Evolutionary conservation across 1,140 invertebrate species (phyloP).

Genomic region (Bombus confusus): DNA sequence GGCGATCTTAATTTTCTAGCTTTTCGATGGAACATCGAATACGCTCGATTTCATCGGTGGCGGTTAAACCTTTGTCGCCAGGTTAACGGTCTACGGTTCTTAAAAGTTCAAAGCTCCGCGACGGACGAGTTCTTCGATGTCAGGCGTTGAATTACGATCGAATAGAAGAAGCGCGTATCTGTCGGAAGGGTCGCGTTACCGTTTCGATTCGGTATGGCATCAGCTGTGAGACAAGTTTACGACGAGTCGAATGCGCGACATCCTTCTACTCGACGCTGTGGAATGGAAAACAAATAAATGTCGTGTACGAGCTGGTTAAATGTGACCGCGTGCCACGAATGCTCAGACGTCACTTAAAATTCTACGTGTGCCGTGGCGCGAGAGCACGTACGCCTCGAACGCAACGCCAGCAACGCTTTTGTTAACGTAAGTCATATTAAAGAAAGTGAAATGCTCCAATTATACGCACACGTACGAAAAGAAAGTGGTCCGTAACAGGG

Average conservation of each 20-base stretch:
- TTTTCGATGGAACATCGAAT: slow-evolving; percentile 36
- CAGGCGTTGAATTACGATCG: not conserved
- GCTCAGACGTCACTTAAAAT: slow-evolving; percentile 64
- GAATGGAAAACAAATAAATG: slow-evolving; percentile 37
- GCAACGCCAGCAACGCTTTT: slow-evolving; percentile 22
- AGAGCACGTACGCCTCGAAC: not conserved
- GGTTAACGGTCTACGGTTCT: not conserved
- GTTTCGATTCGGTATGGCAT: not conserved
- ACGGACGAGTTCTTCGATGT: too few relatives aligned
- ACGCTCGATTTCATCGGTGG: slow-evolving; percentile 15
- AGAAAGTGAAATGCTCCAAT: slow-evolving; percentile 62
- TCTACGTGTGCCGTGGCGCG: slow-evolving; percentile 35
- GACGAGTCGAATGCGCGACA: slow-evolving; percentile 23
- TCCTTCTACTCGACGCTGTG: not conserved
- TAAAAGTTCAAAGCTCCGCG: not conserved
- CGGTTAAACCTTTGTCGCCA: too few relatives aligned
- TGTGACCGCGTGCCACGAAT: slow-evolving; percentile 65
- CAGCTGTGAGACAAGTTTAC: not conserved
- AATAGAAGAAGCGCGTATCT: not conserved
- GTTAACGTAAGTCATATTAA: slow-evolving; percentile 38
- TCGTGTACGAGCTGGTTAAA: slow-evolving; percentile 30
- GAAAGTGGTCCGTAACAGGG: slow-evolving; percentile 48
- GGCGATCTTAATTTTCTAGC: slow-evolving; percentile 41
- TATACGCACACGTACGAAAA: slow-evolving; percentile 47
- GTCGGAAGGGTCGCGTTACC: not conserved